These are phyloP conservation scores for Pocillopora grandis DNA, from an alignment of 92 coral and sea anemone species.

Conservation along the genomic window DNA sequence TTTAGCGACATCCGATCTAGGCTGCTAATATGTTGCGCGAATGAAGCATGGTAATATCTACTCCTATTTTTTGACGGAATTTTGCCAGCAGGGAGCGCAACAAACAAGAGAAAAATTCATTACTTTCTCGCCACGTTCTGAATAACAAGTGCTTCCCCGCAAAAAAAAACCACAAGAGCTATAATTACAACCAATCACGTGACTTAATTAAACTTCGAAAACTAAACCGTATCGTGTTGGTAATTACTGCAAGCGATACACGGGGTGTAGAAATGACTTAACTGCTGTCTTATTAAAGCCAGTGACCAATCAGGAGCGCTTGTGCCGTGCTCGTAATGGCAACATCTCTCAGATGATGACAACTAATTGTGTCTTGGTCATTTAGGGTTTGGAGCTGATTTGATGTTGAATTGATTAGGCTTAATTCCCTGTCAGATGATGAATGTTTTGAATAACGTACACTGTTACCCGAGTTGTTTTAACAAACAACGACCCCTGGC, in stretches of 20 bases:
- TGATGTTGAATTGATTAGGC: constrained; percentile 95
- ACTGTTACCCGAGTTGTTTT: constrained; percentile 81
- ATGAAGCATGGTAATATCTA: constrained; percentile 8
- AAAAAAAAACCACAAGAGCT: constrained; percentile 61
- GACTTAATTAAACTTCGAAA: constrained; percentile 85
- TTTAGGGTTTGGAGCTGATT: constrained; percentile 94
- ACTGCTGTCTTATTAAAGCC: constrained; percentile 67
- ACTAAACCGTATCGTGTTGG: constrained; percentile 65
- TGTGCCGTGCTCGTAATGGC: constrained; percentile 70
- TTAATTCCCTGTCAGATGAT: constrained; percentile 90
- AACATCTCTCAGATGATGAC: constrained; percentile 85
- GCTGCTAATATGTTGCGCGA: constrained; percentile 24
- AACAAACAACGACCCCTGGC: constrained; percentile 79
- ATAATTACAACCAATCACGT: constrained; percentile 70
- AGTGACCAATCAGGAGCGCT: constrained; percentile 68
- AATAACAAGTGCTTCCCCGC: constrained; percentile 56
- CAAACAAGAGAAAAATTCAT: constrained; percentile 50
- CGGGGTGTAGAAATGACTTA: constrained; percentile 71
- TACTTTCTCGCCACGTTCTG: constrained; percentile 48
- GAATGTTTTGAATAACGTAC: constrained; percentile 88
- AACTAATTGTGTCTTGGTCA: constrained; percentile 90
- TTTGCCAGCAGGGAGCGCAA: constrained; percentile 56
- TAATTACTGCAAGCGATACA: constrained; percentile 81
- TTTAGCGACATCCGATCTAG: constrained; percentile 43
- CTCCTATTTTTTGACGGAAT: constrained; percentile 14